A percentile compares a stretch with the other conserved stretches of the same genome.
phyloP scores from a whole-genome alignment of 2,888 invertebrate species.

The Lottia gigantea region DNA sequence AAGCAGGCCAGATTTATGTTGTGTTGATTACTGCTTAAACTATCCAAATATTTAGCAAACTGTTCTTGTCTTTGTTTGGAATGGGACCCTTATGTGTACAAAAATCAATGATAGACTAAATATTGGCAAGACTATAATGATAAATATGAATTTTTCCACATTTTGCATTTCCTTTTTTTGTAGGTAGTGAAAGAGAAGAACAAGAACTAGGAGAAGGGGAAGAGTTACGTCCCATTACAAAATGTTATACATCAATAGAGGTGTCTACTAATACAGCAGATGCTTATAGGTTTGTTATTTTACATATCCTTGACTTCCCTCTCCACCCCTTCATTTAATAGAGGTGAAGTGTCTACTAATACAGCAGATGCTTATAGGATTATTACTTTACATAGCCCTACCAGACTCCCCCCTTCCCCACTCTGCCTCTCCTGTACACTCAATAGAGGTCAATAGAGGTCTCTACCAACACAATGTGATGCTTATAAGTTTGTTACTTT shows the following conservation, averaged over 20 bases:
- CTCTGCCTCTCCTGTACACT: no score
- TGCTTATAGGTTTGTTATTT: slow-evolving; percentile 51
- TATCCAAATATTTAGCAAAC: no score
- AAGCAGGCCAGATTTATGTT: no score
- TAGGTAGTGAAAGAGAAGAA: slow-evolving; percentile 42
- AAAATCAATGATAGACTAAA: no score
- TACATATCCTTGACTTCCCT: no score
- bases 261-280: slow-evolving; percentile 63
- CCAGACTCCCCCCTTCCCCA: no score
- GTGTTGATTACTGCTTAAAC: no score
- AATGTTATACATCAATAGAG: slow-evolving; percentile 58
- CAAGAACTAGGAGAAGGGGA: slow-evolving; percentile 53
- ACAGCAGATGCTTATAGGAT: slow-evolving; percentile 59
- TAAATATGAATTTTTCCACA: background rate
- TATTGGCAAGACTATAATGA: background rate
- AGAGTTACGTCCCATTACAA: slow-evolving; percentile 57
- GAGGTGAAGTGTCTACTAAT: slow-evolving; percentile 66
- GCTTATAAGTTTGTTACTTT: slow-evolving; percentile 56
- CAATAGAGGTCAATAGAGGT: slow-evolving; percentile 62
- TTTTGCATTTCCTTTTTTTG: slow-evolving; percentile 12
- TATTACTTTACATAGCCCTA: no score
- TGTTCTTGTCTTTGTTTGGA: no score
- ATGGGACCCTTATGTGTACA: no score
- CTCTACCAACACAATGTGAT: slow-evolving; percentile 62
- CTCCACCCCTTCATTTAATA: no score